These are phyloP conservation scores for Cololabis saira DNA, from an alignment of 2,113 vertebrate species.

Conservation along the genomic window DNA sequence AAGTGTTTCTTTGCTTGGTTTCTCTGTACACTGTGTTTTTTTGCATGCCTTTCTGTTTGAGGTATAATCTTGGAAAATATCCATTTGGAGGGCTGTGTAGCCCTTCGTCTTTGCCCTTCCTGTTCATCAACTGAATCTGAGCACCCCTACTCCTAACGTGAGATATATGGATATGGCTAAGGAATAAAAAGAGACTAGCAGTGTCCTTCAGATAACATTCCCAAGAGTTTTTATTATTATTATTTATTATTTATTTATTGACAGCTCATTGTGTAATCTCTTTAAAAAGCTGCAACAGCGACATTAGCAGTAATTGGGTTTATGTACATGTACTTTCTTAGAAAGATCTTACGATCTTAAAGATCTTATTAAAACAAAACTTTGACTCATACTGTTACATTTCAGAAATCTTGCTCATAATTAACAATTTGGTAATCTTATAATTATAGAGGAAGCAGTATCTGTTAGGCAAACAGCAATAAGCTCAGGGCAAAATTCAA, in stretches of 20 bases:
- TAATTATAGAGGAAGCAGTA: conserved; percentile 41
- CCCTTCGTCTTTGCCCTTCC: too few species aligned
- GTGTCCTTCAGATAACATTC: conserved; percentile 10
- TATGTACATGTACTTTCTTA: background rate
- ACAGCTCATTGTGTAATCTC: conserved; percentile 6
- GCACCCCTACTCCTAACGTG: too few species aligned
- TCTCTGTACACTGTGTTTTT: too few species aligned
- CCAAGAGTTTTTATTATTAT: background rate
- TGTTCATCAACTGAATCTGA: too few species aligned
- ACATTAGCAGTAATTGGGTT: conserved; percentile 15
- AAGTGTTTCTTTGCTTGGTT: too few species aligned
- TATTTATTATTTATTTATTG: background rate
- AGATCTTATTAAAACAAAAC: too few species aligned
- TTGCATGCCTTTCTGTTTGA: too few species aligned
- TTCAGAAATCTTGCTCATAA: conserved; percentile 33
- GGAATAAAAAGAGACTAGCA: conserved; percentile 39
- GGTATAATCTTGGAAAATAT: too few species aligned
- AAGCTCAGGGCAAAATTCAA: conserved; percentile 53
- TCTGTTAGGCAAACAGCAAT: conserved; percentile 48
- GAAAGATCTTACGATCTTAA: too few species aligned
- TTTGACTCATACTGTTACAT: conserved; percentile 8
- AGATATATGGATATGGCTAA: too few species aligned
- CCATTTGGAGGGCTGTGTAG: too few species aligned
- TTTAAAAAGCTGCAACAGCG: background rate
- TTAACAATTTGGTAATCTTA: conserved; percentile 36